phyloP scores from a whole-genome alignment of 2,888 invertebrate species.

The Mythimna vitellina region DNA sequence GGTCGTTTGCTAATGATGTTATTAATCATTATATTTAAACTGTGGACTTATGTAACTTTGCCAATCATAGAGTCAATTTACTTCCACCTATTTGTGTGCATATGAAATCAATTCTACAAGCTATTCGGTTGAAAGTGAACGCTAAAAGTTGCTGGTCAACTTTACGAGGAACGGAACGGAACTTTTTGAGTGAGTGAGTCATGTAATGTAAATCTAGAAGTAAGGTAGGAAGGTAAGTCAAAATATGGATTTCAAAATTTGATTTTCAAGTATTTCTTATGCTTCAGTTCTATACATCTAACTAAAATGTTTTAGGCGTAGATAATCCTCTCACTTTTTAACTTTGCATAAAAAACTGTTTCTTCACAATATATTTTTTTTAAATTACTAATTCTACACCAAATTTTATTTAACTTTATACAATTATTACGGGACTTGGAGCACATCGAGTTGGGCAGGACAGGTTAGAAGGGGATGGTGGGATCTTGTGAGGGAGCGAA shows the following conservation, averaged over 20 bases:
- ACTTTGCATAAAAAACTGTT: too few species aligned
- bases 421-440: too few species aligned
- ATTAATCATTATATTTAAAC: slow-evolving; percentile 3
- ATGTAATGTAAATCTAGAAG: slow-evolving; percentile 38
- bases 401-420: too few species aligned
- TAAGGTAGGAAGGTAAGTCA: background rate
- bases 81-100: slow-evolving; percentile 31
- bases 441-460: too few species aligned
- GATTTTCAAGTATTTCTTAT: slow-evolving; percentile 2
- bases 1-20: background rate
- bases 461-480: too few species aligned
- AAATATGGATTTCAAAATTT: slow-evolving; percentile 5
- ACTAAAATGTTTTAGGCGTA: background rate
- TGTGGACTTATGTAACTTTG: slow-evolving; percentile 27
- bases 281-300: background rate
- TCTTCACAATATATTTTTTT: too few species aligned
- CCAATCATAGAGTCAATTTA: slow-evolving; percentile 31
- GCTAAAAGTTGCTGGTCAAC: slow-evolving; percentile 48
- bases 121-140: slow-evolving; percentile 61
- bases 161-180: too few species aligned
- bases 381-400: too few species aligned
- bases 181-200: slow-evolving; percentile 58
- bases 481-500: too few species aligned
- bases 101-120: slow-evolving; percentile 46
- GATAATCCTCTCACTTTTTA: background rate